These are phyloP conservation scores for Meteorus cinctellus DNA, from an alignment of 2,888 invertebrate genomes.

Conservation along the genomic window DNA sequence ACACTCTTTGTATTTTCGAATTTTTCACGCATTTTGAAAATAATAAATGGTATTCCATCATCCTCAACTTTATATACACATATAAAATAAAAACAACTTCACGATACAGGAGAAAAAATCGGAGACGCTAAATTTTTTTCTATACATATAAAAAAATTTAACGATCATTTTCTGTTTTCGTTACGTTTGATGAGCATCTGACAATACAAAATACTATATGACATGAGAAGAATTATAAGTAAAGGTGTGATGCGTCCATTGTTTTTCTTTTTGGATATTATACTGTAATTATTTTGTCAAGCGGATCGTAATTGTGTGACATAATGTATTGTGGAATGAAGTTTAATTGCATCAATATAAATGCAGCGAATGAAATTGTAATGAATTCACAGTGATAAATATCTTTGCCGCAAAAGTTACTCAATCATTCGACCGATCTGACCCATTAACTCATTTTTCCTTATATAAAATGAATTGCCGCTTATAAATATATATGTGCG, in stretches of 20 bases:
- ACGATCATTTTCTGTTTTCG: background rate
- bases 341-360: slow-evolving; percentile 19
- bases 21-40: background rate
- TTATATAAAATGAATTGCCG: slow-evolving; percentile 8
- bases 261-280: background rate
- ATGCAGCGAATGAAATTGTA: background rate
- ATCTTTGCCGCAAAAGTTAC: slow-evolving; percentile 16
- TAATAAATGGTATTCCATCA: no score
- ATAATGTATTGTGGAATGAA: slow-evolving; percentile 17
- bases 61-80: no score
- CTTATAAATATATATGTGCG: background rate
- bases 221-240: background rate
- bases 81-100: background rate
- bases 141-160: background rate
- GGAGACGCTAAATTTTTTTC: background rate
- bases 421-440: slow-evolving; percentile 22
- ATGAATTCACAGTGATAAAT: slow-evolving; percentile 14
- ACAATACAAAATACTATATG: background rate
- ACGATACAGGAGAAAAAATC: background rate
- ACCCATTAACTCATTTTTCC: slow-evolving; percentile 19
- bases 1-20: background rate
- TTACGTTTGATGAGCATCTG: background rate
- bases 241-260: background rate
- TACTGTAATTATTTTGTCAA: background rate
- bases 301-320: background rate